Conservation (phyloP, 2,888 invertebrate species). For the Microdon myrmicae region DNA sequence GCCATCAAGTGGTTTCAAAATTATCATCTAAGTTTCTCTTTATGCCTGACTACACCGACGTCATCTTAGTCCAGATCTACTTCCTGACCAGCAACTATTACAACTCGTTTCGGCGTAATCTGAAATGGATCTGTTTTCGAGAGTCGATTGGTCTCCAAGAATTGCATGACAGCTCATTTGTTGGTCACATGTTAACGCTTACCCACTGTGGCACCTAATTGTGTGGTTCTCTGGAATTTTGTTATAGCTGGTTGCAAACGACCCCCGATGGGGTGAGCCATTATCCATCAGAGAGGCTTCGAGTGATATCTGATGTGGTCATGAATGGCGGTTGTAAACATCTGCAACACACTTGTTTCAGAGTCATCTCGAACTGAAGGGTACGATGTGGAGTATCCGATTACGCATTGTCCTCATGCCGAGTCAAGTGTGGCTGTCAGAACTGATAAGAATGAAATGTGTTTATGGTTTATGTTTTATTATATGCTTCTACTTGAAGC, state of each 20-base stretch:
- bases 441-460: too few relatives aligned
- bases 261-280: constrained; percentile 20
- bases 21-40: too few relatives aligned
- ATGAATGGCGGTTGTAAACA: constrained; percentile 26
- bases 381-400: constrained; percentile 26
- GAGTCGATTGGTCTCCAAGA: neutral
- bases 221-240: constrained; percentile 21
- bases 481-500: too few relatives aligned
- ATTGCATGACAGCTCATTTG: constrained; percentile 22
- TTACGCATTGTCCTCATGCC: too few relatives aligned
- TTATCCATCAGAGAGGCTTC: constrained; percentile 14
- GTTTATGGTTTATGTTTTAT: too few relatives aligned
- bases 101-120: too few relatives aligned
- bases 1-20: too few relatives aligned
- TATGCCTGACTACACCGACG: too few relatives aligned
- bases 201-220: constrained; percentile 25
- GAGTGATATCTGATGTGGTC: constrained; percentile 15
- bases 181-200: constrained; percentile 30
- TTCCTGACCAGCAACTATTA: too few relatives aligned
- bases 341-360: constrained; percentile 28
- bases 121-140: constrained; percentile 8
- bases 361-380: neutral
- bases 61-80: too few relatives aligned
- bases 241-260: constrained; percentile 5
- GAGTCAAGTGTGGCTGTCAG: constrained; percentile 24